Base-by-base conservation (phyloP, 2,113 vertebrate species). In the Odontesthes bonariensis region DNA sequence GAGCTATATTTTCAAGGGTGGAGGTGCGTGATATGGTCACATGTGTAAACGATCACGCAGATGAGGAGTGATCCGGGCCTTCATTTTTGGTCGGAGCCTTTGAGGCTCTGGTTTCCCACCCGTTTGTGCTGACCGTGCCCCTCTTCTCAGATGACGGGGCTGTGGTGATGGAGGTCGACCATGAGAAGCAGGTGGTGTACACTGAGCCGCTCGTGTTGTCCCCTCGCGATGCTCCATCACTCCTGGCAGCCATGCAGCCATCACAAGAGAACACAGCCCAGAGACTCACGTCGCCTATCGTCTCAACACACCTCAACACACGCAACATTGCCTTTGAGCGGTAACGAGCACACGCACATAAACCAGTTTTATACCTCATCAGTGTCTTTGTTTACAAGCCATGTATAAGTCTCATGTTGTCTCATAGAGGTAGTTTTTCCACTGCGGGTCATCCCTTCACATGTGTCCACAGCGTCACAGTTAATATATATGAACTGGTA, bases 161-260 rank as follows among this genome's bases (percentile, higher is more conserved):
- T 0, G 93, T 98, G 89, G 97, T 99, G 85, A 98, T 99, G 97
- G 97, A 99, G 88, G 97, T 99, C 62, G 97, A 99, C 92, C 97
- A 98, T 0, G 97, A 98, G 93, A 97, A 96, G 92, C 97, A 97
- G 89, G 95, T 98, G 88, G 97, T 99, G 19, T 98, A 97, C 92
- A 97, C 96, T 0, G 97, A 99, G 91, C 96, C 93, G 0, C 93
- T 98, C 13, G 95, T 96, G 0, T 90, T 97, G 31, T 91, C 96
- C 4, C 88, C 95, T 35, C 96, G 94, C 0, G 96, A 98, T 23
- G 94, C 97, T 0, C 95, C 97, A 32, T 95, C 93, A 6, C 96
- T 99, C 75, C 94, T 99, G 85, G 96, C 96, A 0, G 96, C 97
- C 91, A 97, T 99, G 97, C 91, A 96, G 89, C 97, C 97, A 32